Percentiles rank a stretch among this genome's conserved stretches.
Evolutionary conservation across 2,888 invertebrate species (phyloP).

Genomic region (Graphium colonna): DNA sequence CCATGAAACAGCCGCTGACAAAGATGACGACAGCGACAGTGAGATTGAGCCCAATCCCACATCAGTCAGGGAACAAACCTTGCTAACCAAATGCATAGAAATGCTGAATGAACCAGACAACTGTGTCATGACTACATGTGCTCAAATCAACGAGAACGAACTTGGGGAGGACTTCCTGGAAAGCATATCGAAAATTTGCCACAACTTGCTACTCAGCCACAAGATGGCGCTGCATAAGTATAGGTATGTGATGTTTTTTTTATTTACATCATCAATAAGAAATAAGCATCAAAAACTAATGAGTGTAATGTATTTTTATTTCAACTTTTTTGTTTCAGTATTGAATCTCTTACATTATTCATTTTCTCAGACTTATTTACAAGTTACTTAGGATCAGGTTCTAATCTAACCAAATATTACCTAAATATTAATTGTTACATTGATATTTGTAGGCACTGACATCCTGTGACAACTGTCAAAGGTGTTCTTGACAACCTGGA

Average conservation of each 20-base stretch:
- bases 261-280: no score
- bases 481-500: no score
- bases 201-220: constrained; percentile 90
- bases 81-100: constrained; percentile 80
- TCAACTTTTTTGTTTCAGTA: no score
- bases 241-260: constrained; percentile 74
- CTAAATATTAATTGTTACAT: no score
- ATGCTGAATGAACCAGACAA: constrained; percentile 82
- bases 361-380: neutral
- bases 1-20: constrained; percentile 69
- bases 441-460: no score
- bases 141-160: constrained; percentile 74
- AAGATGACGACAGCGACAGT: constrained; percentile 80
- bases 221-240: constrained; percentile 91
- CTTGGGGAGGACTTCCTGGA: constrained; percentile 80
- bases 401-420: no score
- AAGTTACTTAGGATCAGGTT: no score
- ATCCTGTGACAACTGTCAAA: no score
- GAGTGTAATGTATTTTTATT: no score
- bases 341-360: no score
- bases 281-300: no score
- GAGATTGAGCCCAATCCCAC: constrained; percentile 74
- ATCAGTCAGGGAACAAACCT: constrained; percentile 64
- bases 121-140: constrained; percentile 60
- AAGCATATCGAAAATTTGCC: constrained; percentile 86